Base-by-base conservation (phyloP, 1,140 invertebrate genomes). In the Aporrectodea caliginosa region DNA sequence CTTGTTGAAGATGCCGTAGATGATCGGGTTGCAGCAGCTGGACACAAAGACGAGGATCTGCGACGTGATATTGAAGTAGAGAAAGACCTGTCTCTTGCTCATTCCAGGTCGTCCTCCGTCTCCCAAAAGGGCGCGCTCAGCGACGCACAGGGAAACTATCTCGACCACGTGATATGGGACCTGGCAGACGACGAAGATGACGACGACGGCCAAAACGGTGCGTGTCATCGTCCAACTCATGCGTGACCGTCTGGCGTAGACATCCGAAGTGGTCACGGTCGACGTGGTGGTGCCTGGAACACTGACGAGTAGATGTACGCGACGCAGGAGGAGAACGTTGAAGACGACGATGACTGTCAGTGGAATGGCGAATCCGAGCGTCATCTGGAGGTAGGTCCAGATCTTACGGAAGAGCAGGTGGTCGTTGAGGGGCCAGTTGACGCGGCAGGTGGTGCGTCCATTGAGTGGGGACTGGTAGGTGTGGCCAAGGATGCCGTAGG, bases 31-130 rank as follows among this genome's bases (percentile, higher is more conserved):
- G 27, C 16, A 32, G 73, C 73, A 34, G 73, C 31, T n/a, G 35
- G 35, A 27, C 69, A 77, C 27, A 35, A 72, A 77, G 6, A 77
- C 76, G 6, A 77, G 43, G 2, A 77, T 77, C 76, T 77, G 35
- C 29, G 76, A 22, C 12, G 72, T 16, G 76, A 35, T 35, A 22
- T 58, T 58, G 43, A 58, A 22, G 43, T 58, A 58, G 22, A 58
- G 43, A 58, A 58, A 58, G 6, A 22, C 43, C 43, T 22, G 6
- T 58, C 43, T 58, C 22, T 58, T 58, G 6, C 22, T 22, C 6
- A 22, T 22, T 12, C 22, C 43, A 22, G 43, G 43, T 12, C 22
- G 22, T 58, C 6, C 43, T 22, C 43, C 43, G 43, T 58, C 43
- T 6, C 43, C 43, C 43, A 22, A 58, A 6, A 58, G 43, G 22